Conservation (phyloP, 1,140 invertebrate species). For the Drosophila carrolli region DNA sequence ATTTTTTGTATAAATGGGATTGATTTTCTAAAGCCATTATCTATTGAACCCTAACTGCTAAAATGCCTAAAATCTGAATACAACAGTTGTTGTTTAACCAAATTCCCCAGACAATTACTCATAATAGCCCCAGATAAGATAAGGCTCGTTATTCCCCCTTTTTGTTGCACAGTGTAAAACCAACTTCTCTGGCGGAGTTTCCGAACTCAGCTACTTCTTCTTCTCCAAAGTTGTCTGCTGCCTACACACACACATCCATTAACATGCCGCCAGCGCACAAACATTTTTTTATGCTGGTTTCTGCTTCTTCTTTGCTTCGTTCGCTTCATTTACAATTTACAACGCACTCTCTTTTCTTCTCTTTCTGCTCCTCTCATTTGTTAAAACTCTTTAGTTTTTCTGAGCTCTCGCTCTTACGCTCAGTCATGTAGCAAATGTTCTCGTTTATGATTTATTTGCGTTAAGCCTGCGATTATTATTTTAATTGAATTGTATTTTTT, state of each 20-base stretch:
- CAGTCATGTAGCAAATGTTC: conserved; percentile 66
- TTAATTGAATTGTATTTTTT: conserved; percentile 60
- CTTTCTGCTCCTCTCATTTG: conserved; percentile 2
- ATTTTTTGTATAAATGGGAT: too few relatives aligned
- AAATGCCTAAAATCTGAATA: not conserved
- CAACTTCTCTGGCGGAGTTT: conserved; percentile 37
- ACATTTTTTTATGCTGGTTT: conserved; percentile 62
- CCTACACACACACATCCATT: conserved; percentile 47
- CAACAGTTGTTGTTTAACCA: not conserved
- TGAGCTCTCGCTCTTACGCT: conserved; percentile 18
- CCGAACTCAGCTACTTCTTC: conserved; percentile 61
- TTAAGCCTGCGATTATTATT: conserved; percentile 67
- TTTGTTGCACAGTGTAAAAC: conserved; percentile 37
- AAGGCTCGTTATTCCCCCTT: not conserved
- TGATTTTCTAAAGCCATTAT: too few relatives aligned
- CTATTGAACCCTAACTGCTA: too few relatives aligned
- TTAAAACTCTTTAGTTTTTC: conserved; percentile 1
- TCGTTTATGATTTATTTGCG: conserved; percentile 70
- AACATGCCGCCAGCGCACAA: conserved; percentile 59
- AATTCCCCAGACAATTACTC: not conserved
- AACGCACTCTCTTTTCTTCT: conserved; percentile 41
- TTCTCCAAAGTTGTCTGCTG: conserved; percentile 73
- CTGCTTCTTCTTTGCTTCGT: conserved; percentile 24
- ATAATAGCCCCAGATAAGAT: not conserved
- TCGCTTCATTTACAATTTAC: conserved; percentile 67